Evolutionary conservation across 2,113 vertebrate species (phyloP).

Genomic region (Silurus meridionalis): DNA sequence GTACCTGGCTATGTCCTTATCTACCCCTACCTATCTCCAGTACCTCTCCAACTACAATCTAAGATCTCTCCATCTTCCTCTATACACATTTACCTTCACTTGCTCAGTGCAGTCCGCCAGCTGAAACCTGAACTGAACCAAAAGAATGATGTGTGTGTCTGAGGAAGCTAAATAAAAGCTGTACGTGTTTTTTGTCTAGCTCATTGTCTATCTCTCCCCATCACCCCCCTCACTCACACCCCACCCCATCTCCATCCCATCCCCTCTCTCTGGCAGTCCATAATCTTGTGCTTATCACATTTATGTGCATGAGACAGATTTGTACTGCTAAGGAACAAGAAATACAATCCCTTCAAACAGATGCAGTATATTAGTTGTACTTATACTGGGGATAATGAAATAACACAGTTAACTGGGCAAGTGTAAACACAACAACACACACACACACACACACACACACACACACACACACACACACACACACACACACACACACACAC

Average conservation of each 20-base stretch:
- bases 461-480: constrained; percentile 10
- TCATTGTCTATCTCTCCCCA: neutral
- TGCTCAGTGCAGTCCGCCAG: no score
- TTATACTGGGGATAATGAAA: constrained; percentile 11
- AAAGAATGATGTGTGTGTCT: constrained; percentile 49
- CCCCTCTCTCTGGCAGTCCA: constrained; percentile 5
- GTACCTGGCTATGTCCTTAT: neutral
- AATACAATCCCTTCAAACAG: constrained; percentile 20
- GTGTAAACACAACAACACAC: constrained; percentile 17
- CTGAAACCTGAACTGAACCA: constrained; percentile 40
- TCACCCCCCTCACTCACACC: no score
- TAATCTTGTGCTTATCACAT: constrained; percentile 3
- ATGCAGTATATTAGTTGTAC: constrained; percentile 33
- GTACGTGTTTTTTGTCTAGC: neutral
- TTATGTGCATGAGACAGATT: neutral
- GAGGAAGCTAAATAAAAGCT: constrained; percentile 33
- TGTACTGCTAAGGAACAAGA: constrained; percentile 1
- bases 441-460: constrained; percentile 5
- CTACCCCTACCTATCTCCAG: neutral
- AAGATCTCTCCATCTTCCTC: neutral
- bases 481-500: constrained; percentile 11
- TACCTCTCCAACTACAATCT: neutral
- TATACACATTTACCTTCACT: neutral
- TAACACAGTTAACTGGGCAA: neutral
- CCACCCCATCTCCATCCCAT: neutral